Evolutionary conservation across 2,797 vertebrate genomes (phyloP), one percentile per base, ranked within the genome.

Genomic region (Urophycis tenuis): DNA sequence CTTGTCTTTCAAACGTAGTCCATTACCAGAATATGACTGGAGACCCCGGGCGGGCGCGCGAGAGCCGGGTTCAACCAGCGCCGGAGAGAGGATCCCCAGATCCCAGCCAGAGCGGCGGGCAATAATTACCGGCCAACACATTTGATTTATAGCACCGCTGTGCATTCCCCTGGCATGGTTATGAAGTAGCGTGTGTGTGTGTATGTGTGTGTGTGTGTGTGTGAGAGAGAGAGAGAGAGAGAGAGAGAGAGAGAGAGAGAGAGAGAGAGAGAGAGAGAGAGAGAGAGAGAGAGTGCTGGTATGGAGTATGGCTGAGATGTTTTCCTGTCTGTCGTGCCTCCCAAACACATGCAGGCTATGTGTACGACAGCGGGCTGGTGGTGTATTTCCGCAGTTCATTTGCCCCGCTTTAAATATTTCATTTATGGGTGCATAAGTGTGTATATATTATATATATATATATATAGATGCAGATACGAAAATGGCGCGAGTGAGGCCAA

Each of bases 71-170:
- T 86, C 85, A 85, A 85, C 45, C 69, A 80, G 85, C 82, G 11
- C 45, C 45, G 5, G 82, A 88, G 90, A n/a, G n/a, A n/a, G n/a
- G n/a, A 87, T 87, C 88, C 85, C 87, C 70, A 71, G 73, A 75
- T 81, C 85, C 85, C 76, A 19, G 77, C 34, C 80, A 82, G 82
- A 85, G 82, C 79, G 75, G 75, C 74, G 83, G 73, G 86, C 86
- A 87, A 87, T 91, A 90, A 90, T 90, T 89, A 91, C 85, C 74
- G 85, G 81, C 78, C 82, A 81, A 79, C 84, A 83, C 74, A 71
- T 91, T 85, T 89, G 85, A 90, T 88, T 89, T 87, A 87, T 88
- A 79, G 83, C 77, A 49, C 77, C 74, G 22, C 74, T 60, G 14
- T 67, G 15, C 67, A 74, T 80, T 87, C 85, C 76, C 80, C 74